Percentiles rank a stretch among this genome's conserved stretches.
Evolutionary conservation across 2,113 vertebrate genomes (phyloP).

Genomic region (Halichoerus grypus): DNA sequence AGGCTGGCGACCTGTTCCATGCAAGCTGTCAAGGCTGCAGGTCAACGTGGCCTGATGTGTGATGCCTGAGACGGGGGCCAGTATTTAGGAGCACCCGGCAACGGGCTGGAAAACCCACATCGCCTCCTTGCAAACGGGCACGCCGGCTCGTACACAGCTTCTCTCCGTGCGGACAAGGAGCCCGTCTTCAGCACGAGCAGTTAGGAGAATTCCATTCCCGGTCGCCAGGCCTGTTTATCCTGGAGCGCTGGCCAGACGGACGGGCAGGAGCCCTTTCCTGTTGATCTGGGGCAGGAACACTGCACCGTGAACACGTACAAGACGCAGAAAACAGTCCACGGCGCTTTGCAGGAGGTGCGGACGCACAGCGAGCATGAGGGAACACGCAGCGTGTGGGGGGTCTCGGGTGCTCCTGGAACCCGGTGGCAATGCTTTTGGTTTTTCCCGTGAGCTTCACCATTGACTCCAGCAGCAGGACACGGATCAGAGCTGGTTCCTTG

Average conservation of each 20-base stretch:
- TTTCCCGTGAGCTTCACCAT: too few relatives aligned
- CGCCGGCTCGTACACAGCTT: too few relatives aligned
- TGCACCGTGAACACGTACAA: too few relatives aligned
- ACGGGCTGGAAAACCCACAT: too few relatives aligned
- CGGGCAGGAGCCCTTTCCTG: background rate
- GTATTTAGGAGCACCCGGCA: background rate
- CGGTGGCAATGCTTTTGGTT: too few relatives aligned
- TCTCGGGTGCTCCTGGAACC: background rate
- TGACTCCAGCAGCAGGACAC: accelerated
- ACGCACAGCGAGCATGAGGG: too few relatives aligned
- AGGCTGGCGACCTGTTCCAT: too few relatives aligned
- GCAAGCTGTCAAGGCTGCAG: background rate
- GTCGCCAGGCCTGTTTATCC: background rate
- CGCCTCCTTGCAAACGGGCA: too few relatives aligned
- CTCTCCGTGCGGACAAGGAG: background rate
- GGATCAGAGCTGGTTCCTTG: accelerated
- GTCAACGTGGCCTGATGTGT: background rate
- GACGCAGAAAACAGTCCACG: too few relatives aligned
- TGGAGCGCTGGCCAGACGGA: background rate
- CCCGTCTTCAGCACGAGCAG: background rate
- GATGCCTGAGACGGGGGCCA: too few relatives aligned
- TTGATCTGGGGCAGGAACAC: background rate
- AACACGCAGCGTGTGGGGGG: too few relatives aligned
- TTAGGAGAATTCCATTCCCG: background rate
- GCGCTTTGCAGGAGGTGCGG: too few relatives aligned